These are phyloP conservation scores for Corythaeola cristata DNA, from an alignment of 2,113 vertebrate genomes.

Conservation along the genomic window DNA sequence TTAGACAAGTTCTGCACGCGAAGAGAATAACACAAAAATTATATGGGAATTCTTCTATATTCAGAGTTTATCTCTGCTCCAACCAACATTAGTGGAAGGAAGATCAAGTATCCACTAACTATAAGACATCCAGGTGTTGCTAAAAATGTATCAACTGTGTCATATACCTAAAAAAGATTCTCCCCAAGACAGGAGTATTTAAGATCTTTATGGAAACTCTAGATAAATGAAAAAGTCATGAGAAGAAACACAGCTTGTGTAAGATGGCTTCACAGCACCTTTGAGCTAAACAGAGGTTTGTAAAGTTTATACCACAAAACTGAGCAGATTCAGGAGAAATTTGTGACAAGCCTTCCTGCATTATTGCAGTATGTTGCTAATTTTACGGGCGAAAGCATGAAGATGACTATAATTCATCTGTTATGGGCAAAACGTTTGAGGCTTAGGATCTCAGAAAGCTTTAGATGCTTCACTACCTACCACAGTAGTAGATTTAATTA, in stretches of 20 bases:
- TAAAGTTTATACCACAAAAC: background rate
- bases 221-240: background rate
- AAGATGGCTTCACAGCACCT: background rate
- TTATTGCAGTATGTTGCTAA: background rate
- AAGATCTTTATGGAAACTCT: background rate
- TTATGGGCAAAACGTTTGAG: background rate
- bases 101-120: background rate
- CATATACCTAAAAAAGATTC: background rate
- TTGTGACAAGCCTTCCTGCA: background rate
- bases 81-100: background rate
- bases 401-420: background rate
- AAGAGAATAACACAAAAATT: background rate
- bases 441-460: background rate
- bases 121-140: background rate
- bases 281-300: background rate
- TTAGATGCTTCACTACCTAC: background rate
- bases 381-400: background rate
- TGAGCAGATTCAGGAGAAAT: background rate
- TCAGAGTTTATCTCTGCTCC: background rate
- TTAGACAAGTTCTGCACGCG: background rate
- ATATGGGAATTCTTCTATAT: background rate
- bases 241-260: background rate
- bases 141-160: background rate
- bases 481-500: constrained; percentile 6
- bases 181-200: background rate